These are phyloP conservation scores for Cephus cinctus DNA, from an alignment of 1,140 invertebrate genomes.

Conservation along the genomic window DNA sequence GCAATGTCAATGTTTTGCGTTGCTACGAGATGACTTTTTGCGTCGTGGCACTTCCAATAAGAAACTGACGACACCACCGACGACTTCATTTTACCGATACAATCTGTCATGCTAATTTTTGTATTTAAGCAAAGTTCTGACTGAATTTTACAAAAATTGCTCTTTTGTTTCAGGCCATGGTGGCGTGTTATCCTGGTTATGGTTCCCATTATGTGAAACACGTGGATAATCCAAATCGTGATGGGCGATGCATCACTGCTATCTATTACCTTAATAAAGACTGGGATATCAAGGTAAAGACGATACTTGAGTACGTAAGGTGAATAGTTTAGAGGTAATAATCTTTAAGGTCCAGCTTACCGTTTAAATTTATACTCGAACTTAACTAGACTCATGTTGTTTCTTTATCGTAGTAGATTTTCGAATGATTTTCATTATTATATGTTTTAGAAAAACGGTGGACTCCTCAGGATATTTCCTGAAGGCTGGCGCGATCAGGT, in stretches of 20 bases:
- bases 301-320: neutral
- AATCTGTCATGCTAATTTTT: neutral
- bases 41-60: too few species aligned
- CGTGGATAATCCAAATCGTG: slow-evolving; percentile 95
- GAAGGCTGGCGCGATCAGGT: slow-evolving; percentile 77
- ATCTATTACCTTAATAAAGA: slow-evolving; percentile 96
- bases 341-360: too few species aligned
- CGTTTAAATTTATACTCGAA: neutral
- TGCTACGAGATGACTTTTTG: too few species aligned
- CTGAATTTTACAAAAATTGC: neutral
- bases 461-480: slow-evolving; percentile 85
- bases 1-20: too few species aligned
- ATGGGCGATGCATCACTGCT: slow-evolving; percentile 91
- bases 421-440: slow-evolving; percentile 6
- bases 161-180: slow-evolving; percentile 79
- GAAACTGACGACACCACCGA: too few species aligned
- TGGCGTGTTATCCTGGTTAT: slow-evolving; percentile 92
- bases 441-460: slow-evolving; percentile 63
- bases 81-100: neutral
- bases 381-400: neutral
- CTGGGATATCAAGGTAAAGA: slow-evolving; percentile 75
- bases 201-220: slow-evolving; percentile 94
- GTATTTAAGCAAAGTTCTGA: neutral
- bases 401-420: slow-evolving; percentile 1
- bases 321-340: too few species aligned